Evolutionary conservation across 2,113 vertebrate species (phyloP), one percentile per base, ranked within the genome.

Genomic region (Macquaria ambigua): DNA sequence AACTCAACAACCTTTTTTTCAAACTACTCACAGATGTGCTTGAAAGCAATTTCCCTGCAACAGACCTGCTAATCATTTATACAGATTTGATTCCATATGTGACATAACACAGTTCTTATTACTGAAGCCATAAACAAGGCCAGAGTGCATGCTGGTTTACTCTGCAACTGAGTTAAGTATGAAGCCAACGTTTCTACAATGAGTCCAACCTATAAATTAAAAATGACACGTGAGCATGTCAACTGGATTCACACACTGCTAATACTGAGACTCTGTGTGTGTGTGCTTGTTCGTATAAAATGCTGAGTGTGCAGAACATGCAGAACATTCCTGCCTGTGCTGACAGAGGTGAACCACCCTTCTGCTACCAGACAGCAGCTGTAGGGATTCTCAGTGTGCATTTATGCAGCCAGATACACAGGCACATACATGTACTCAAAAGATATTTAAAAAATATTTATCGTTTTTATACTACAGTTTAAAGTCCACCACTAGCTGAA

Each of bases 301-400:
- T 46, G 90, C 91, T 82, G 90, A 94, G 83, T 82, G 73, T 78
- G 92, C 87, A 77, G 81, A 86, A 62, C 78, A 71, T 78, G 92
- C 87, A 77, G 81, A 86, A 62, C 78, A 71, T 91, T 88, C 87
- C 87, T 81, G 75, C 31, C 34, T 88, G 69, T 86, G 71, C 87
- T 85, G 84, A 90, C 70, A 87, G 78, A 74, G 70, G 81, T 53
- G 87, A 90, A 55, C 85, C 85, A 62, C 83, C 89, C 89, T 61
- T 79, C 52, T 78, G 83, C 81, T 81, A 84, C 73, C 79, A 82
- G 23, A 59, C 84, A 77, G 88, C 86, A 85, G 91, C 77, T 84
- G 75, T 55, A 87, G 23, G 8, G 66, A 79, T 81, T 69, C 59
- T 48, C 72, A 59, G 50, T 41, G 62, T 81, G 50, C 74, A 77